A percentile compares a stretch with the other conserved stretches of the same genome.
Evolutionary conservation across 1,140 invertebrate species (phyloP).

Genomic region (Pogonomyrmex californicus): DNA sequence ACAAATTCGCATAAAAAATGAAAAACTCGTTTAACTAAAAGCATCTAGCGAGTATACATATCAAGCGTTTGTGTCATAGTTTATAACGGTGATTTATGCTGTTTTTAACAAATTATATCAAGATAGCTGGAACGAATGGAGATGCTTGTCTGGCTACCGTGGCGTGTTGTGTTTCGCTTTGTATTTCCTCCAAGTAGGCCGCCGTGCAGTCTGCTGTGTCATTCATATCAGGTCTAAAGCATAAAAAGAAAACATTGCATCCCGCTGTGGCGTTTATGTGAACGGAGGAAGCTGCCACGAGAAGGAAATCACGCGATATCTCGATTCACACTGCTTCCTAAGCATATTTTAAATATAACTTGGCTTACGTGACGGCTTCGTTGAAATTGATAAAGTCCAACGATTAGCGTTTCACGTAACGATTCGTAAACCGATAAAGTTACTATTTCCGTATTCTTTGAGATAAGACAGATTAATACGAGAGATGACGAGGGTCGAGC

Average conservation of each 20-base stretch:
- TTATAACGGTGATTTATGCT: not conserved
- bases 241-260: not conserved
- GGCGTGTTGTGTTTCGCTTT: not conserved
- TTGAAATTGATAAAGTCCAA: not conserved
- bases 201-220: slow-evolving; percentile 27
- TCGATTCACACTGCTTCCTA: not conserved
- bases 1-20: not conserved
- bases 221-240: not conserved
- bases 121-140: not conserved
- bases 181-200: slow-evolving; percentile 15
- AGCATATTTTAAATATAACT: not conserved
- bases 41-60: not conserved
- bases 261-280: not conserved
- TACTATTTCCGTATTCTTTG: not conserved
- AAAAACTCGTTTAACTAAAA: slow-evolving; percentile 5
- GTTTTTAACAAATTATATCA: slow-evolving; percentile 30
- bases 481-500: not conserved
- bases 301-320: not conserved
- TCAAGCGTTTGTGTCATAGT: not conserved
- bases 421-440: not conserved
- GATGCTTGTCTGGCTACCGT: not conserved
- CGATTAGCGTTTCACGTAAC: not conserved
- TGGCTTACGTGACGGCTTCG: not conserved
- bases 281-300: not conserved
- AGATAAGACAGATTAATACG: not conserved